Percentiles rank a stretch among this genome's conserved stretches.
Evolutionary conservation across 1,140 invertebrate species (phyloP).

Genomic region (Parapsyche elsis): DNA sequence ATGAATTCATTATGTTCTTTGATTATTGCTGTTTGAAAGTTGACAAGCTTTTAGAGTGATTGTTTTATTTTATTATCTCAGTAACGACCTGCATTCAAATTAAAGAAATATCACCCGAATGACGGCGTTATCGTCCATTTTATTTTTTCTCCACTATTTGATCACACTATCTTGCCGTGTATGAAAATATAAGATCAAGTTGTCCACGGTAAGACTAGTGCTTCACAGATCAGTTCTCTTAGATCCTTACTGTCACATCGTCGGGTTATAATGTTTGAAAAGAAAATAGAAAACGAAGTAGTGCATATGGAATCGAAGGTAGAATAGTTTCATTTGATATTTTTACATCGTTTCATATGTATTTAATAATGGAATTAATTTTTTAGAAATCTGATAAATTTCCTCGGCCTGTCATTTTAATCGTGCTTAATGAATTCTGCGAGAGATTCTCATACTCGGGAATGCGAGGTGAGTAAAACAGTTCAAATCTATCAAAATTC

Average conservation of each 20-base stretch:
- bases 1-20: too few species aligned
- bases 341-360: too few species aligned
- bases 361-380: not conserved
- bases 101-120: not conserved
- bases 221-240: too few species aligned
- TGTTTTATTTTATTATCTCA: too few species aligned
- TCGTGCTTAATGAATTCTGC: constrained; percentile 55
- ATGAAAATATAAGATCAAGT: not conserved
- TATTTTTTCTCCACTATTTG: not conserved
- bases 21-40: too few species aligned
- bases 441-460: constrained; percentile 55
- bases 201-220: not conserved
- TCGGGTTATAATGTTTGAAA: not conserved
- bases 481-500: too few species aligned
- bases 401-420: constrained; percentile 50
- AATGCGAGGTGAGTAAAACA: constrained; percentile 46
- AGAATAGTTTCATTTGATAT: too few species aligned
- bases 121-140: constrained; percentile 4
- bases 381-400: constrained; percentile 51
- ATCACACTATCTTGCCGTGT: not conserved
- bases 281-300: not conserved
- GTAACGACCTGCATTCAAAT: too few species aligned
- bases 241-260: too few species aligned
- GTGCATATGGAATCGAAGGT: too few species aligned
- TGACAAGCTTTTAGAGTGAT: too few species aligned